Percentiles rank a stretch among this genome's conserved stretches.
Conservation (phyloP, 2,113 vertebrate species). For the Tinamus guttatus region DNA sequence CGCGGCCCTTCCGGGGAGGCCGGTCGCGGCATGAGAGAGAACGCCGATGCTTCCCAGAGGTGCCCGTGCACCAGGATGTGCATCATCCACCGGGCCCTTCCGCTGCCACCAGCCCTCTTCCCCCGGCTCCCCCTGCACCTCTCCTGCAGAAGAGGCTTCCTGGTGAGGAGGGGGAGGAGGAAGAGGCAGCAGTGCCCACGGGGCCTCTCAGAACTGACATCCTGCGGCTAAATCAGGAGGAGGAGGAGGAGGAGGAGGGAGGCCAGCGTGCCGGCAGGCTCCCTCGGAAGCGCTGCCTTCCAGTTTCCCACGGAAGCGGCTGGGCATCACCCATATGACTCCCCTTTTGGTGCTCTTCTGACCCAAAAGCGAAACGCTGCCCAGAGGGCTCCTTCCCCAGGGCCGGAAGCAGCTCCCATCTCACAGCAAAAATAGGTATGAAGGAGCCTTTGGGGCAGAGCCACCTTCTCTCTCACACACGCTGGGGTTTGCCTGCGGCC, state of each 20-base stretch:
- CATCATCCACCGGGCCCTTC: not conserved
- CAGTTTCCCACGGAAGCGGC: not conserved
- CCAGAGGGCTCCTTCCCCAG: not conserved
- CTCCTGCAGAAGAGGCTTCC: not conserved
- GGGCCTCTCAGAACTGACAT: not conserved
- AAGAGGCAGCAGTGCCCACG: not conserved
- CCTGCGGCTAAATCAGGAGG: not conserved
- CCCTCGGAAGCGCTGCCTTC: not conserved
- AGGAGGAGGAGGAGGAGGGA: not conserved
- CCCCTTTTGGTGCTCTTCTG: not conserved
- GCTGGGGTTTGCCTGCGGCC: not conserved
- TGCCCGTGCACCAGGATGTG: rapidly evolving
- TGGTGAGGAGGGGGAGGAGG: not conserved
- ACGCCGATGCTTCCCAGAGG: not conserved
- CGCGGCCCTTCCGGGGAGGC: not conserved
- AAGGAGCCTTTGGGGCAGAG: not conserved
- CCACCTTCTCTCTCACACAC: not conserved
- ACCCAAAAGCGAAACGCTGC: not conserved
- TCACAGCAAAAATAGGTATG: not conserved
- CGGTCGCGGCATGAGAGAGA: not conserved
- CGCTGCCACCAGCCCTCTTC: not conserved
- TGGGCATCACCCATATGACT: rapidly evolving
- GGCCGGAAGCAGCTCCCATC: not conserved
- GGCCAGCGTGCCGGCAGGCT: not conserved
- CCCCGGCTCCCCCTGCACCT: not conserved